phyloP scores from a whole-genome alignment of 2,888 invertebrate genomes.

The Drosophila demipolita region DNA sequence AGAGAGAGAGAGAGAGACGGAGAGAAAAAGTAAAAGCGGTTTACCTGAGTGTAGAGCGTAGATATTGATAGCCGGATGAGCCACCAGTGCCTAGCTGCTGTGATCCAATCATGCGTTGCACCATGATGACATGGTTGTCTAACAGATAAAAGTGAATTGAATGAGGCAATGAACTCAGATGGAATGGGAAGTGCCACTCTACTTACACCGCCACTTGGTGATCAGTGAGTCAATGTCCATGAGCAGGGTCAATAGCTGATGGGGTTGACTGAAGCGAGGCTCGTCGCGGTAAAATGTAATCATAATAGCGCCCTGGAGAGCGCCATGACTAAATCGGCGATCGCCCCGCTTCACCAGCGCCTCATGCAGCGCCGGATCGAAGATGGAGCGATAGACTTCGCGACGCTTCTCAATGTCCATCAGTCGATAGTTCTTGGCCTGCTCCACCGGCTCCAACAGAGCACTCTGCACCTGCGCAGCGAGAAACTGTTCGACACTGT shows the following conservation, averaged over 20 bases:
- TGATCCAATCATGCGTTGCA: constrained; percentile 99
- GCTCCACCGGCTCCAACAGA: constrained; percentile 88
- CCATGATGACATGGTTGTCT: constrained; percentile 99
- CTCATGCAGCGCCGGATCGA: constrained; percentile 93
- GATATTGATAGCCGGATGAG: constrained; percentile 98
- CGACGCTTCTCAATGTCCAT: constrained; percentile 91
- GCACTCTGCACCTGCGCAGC: constrained; percentile 87
- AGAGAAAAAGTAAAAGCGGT: neutral
- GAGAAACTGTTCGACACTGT: constrained; percentile 90
- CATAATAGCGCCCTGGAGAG: constrained; percentile 98
- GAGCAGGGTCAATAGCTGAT: constrained; percentile 95
- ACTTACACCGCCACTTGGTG: constrained; percentile 99
- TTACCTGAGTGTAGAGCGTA: constrained; percentile 97
- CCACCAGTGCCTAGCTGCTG: constrained; percentile 98
- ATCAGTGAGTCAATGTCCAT: constrained; percentile 99
- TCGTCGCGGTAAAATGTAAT: constrained; percentile 98
- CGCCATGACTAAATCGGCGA: constrained; percentile 92
- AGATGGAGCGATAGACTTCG: constrained; percentile 95
- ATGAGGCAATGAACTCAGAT: constrained; percentile 4
- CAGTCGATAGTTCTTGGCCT: constrained; percentile 88
- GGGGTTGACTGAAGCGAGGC: constrained; percentile 98
- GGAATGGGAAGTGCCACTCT: neutral
- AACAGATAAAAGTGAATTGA: constrained; percentile 67
- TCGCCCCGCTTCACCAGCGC: constrained; percentile 92
- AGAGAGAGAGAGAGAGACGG: neutral